Base-by-base conservation (phyloP, 1,140 invertebrate species). In the Myzus persicae region DNA sequence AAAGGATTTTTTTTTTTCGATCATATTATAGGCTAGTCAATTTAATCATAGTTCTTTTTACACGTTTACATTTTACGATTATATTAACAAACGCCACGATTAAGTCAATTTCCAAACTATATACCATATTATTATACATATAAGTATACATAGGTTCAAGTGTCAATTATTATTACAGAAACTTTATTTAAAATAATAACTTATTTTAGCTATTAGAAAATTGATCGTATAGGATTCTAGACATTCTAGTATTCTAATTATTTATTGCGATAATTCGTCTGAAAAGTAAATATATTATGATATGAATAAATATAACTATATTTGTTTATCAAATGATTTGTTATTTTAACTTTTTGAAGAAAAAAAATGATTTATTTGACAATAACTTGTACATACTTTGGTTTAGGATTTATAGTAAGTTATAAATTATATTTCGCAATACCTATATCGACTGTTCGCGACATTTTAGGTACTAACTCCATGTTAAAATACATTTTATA, bases 91-190 rank as follows among this genome's bases (percentile, higher is more conserved):
- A 38, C 59, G 59, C 59, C 59, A 76, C 76, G 36, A 38, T 82
- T 42, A 84, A 22, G 82, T 84, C 82, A 84, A 84, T 84, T 84
- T 84, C 26, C 40, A 84, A 31, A 84, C 36, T 84, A 84, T 38
- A 82, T 82, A 76, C 76, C 36, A 82, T 82, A 82, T 38, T 8
- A 24, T 7, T 38, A 40, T 84, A 11, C 22, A 84, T 42, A 26
- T 40, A 84, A 22, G 20, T 22, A 38, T 42, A 84, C 42, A 44
- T 87, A 87, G 42, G 42, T 87, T 46, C 42, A 11, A 46, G 14
- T n/a, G 84, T 87, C 84, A 87, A 87, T 87, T 87, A 87, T 87
- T 87, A 87, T 87, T 44, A 20, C 31, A 46, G 4, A n/a, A 31
- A 46, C n/a, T 44, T 38, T 24, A 20, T 76, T 67, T 31, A 31